Conservation (phyloP, 2,797 vertebrate genomes). For the Pipistrellus pygmaeus region DNA sequence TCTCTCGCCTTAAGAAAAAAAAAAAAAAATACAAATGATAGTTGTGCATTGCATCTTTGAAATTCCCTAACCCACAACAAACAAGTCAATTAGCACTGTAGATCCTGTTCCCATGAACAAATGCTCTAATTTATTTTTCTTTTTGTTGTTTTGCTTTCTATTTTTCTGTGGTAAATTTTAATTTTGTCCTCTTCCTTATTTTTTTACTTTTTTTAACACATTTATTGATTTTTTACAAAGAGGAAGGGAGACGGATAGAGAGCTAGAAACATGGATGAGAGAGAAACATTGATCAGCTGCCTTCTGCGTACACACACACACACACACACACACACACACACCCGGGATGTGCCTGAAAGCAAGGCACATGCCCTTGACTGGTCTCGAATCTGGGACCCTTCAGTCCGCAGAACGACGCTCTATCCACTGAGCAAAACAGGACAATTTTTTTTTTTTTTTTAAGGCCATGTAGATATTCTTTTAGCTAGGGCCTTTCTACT, state of each 20-base stretch:
- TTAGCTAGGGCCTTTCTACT: not conserved
- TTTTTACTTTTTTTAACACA: not conserved
- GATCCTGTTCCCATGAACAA: not conserved
- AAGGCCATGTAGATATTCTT: constrained; percentile 3
- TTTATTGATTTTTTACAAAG: too few species aligned
- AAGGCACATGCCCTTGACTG: too few species aligned
- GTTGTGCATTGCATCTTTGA: not conserved
- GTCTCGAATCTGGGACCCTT: too few species aligned
- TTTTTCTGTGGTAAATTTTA: constrained; percentile 22
- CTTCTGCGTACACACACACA: too few species aligned
- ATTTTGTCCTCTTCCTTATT: constrained; percentile 52
- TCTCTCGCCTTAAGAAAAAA: not conserved
- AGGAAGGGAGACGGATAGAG: too few species aligned
- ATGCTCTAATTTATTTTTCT: not conserved
- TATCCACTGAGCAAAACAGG: too few species aligned
- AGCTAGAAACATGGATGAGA: too few species aligned
- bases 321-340: too few species aligned
- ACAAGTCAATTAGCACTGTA: not conserved
- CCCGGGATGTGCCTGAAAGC: too few species aligned
- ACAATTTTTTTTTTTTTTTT: not conserved
- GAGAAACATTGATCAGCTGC: too few species aligned
- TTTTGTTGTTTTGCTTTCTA: constrained; percentile 24
- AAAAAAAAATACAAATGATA: not conserved
- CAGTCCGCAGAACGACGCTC: too few species aligned
- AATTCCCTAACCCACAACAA: not conserved